Evolutionary conservation across 2,888 invertebrate genomes (phyloP), one percentile per base, ranked within the genome.

Genomic region (Minunthozetes semirufus): DNA sequence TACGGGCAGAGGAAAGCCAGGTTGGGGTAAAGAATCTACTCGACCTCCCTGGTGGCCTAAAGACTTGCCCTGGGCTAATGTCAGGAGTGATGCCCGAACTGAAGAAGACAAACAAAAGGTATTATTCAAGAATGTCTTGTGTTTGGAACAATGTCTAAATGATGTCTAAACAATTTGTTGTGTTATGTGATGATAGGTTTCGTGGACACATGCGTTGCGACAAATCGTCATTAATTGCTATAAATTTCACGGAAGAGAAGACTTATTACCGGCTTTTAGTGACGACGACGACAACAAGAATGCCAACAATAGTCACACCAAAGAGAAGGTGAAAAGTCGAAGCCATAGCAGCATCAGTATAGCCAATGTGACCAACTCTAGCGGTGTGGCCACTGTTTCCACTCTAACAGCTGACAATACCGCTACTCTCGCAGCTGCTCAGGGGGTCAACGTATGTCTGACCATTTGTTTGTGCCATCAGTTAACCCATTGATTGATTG

Each of bases 21-120:
- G 96, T 56, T 97, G 97, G 97, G 97, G 97, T 4, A 88, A 95
- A 80, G 94, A 94, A 82, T 94, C 94, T 22, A 96, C 94, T 76
- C 87, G 94, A 79, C 97, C 97, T 73, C 90, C 92, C 9, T 97
- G 97, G 97, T 97, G 97, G 97, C 97, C 97, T 27, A 92, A 92
- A 83, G 96, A 96, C 85, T 86, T 97, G 80, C 96, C 97, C 8
- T 97, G 96, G 96, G 96, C 96, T 76, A 97, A 97, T 86, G 96
- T 97, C 17, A 87, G 96, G 79, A 95, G 95, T 92, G 97, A 97
- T 85, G 96, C 94, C 1, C 87, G 97, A 79, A 89, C 93, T 25
- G 96, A 96, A 83, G 94, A 96, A 81, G 94, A 96, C 82, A 97
- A 97, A 82, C 95, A 95, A 84, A 94, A 94, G 89, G 95, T 95